Conservation (phyloP, 2,113 vertebrate genomes). For the Anas platyrhynchos region DNA sequence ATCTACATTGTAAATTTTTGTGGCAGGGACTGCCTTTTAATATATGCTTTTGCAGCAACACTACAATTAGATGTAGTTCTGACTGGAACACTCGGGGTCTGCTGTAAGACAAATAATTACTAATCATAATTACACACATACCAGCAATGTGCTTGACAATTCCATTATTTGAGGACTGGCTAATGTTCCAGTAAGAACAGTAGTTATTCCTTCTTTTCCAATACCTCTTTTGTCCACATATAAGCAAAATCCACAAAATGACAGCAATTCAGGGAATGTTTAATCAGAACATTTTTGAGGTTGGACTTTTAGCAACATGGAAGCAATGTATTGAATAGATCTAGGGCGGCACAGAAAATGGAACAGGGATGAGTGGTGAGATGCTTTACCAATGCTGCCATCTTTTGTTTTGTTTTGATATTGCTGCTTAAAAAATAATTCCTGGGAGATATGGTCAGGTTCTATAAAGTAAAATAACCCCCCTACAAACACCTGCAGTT, state of each 20-base stretch:
- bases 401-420: slow-evolving; percentile 58
- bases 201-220: background rate
- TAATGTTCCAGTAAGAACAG: background rate
- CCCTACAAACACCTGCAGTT: background rate
- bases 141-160: background rate
- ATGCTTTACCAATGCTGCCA: slow-evolving; percentile 78
- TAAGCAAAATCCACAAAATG: background rate
- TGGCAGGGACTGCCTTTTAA: background rate
- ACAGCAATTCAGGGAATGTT: background rate
- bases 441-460: accelerated
- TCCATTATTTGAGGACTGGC: background rate
- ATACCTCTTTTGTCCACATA: background rate
- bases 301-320: background rate
- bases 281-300: background rate
- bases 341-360: background rate
- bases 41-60: background rate
- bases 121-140: background rate
- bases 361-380: background rate
- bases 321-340: background rate
- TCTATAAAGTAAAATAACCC: background rate
- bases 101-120: background rate
- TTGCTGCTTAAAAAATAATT: background rate
- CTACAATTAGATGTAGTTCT: background rate
- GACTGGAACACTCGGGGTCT: background rate
- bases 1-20: background rate